Conservation (phyloP, 2,113 vertebrate species). For the Centropristis striata region DNA sequence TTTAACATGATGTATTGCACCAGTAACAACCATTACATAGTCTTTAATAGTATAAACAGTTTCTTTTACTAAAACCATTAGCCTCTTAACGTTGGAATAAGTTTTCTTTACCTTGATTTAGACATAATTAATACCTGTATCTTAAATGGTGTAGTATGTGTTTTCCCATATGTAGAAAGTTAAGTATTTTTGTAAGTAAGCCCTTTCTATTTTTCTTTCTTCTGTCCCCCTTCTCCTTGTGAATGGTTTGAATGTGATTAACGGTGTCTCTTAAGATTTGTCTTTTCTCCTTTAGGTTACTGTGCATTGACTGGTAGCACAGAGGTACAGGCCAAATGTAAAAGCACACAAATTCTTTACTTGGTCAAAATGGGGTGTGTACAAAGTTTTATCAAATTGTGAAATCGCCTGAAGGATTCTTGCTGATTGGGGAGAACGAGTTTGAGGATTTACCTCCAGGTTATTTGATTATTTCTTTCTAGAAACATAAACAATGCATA, state of each 20-base stretch:
- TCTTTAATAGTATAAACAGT: slow-evolving; percentile 60
- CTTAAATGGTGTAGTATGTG: slow-evolving; percentile 91
- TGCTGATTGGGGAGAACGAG: neutral
- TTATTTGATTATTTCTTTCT: no score
- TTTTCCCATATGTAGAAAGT: slow-evolving; percentile 90
- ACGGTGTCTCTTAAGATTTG: slow-evolving; percentile 98
- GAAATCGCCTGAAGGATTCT: neutral
- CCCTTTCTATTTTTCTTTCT: slow-evolving; percentile 88
- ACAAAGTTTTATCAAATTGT: slow-evolving; percentile 87
- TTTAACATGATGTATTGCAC: slow-evolving; percentile 84
- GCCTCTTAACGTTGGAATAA: slow-evolving; percentile 72
- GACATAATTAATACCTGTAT: slow-evolving; percentile 72
- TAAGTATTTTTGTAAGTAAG: slow-evolving; percentile 97
- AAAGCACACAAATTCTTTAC: slow-evolving; percentile 80
- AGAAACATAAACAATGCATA: no score
- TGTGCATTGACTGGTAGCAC: slow-evolving; percentile 94
- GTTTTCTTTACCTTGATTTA: slow-evolving; percentile 85
- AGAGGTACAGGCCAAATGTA: slow-evolving; percentile 98
- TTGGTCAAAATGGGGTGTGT: slow-evolving; percentile 89
- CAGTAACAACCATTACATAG: slow-evolving; percentile 67
- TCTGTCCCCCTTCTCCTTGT: slow-evolving; percentile 88
- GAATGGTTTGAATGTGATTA: slow-evolving; percentile 99
- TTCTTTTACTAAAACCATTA: slow-evolving; percentile 69
- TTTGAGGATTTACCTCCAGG: neutral
- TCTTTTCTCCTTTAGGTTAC: slow-evolving; percentile 97